A percentile compares a stretch with the other conserved stretches of the same genome.
These are phyloP conservation scores for Pseudomyrmex dendroicus DNA, from an alignment of 1,140 invertebrate species.

Conservation along the genomic window DNA sequence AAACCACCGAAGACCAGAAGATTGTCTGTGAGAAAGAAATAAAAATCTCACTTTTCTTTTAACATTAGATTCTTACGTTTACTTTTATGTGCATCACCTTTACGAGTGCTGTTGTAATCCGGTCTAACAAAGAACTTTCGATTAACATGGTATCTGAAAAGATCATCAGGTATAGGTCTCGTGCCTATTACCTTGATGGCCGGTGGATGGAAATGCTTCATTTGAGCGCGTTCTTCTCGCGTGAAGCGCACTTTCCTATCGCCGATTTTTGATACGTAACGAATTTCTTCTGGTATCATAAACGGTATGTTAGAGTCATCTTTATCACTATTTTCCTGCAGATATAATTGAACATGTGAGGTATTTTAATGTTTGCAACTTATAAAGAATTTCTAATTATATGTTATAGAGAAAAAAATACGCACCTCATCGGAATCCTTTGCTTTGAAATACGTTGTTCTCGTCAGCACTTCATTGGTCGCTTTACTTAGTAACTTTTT, in stretches of 20 bases:
- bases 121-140: constrained; percentile 64
- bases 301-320: constrained; percentile 9
- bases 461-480: constrained; percentile 68
- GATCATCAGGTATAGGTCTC: constrained; percentile 64
- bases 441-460: constrained; percentile 2
- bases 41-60: neutral
- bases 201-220: constrained; percentile 19
- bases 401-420: neutral
- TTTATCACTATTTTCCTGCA: constrained; percentile 21
- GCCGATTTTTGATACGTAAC: constrained; percentile 52
- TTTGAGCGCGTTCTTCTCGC: constrained; percentile 36
- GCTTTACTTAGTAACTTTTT: constrained; percentile 55
- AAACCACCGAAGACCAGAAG: constrained; percentile 72
- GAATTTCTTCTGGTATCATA: constrained; percentile 27
- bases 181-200: constrained; percentile 72
- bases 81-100: constrained; percentile 50
- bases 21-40: constrained; percentile 61
- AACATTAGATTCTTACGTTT: neutral
- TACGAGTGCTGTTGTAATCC: constrained; percentile 31
- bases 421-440: constrained; percentile 20
- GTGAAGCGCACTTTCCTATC: constrained; percentile 61
- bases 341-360: neutral
- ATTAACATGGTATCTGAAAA: constrained; percentile 65
- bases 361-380: neutral
- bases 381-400: neutral